These are phyloP conservation scores for Pangasius krempfi DNA, from an alignment of 2,797 vertebrate genomes.

Conservation along the genomic window DNA sequence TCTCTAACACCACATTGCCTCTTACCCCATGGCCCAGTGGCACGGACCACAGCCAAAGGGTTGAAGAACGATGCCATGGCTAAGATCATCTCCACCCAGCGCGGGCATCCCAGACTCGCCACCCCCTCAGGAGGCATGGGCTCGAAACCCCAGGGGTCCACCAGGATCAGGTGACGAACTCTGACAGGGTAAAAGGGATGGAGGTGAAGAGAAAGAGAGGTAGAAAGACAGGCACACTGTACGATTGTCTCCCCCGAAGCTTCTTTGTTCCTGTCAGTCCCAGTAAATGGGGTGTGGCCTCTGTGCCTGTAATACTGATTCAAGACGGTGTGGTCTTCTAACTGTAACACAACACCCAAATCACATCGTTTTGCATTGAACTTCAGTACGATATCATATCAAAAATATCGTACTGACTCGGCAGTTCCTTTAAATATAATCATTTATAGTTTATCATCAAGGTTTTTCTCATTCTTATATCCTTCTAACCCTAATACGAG, in stretches of 20 bases:
- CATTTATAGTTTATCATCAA: not conserved
- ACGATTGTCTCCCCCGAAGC: not conserved
- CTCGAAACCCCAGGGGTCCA: constrained; percentile 88
- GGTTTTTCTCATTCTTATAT: not conserved
- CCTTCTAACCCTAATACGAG: not conserved
- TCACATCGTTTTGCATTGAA: not conserved
- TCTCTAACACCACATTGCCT: not conserved
- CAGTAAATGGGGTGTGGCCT: not conserved
- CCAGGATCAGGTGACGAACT: constrained; percentile 88
- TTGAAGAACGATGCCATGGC: constrained; percentile 78
- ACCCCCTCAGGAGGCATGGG: constrained; percentile 55
- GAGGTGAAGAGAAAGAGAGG: not conserved
- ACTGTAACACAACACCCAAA: not conserved
- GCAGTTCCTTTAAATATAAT: too few species aligned
- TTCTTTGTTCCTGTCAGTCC: not conserved
- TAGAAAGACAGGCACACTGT: not conserved
- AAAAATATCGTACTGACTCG: not conserved
- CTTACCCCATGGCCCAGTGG: constrained; percentile 85
- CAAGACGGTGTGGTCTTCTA: not conserved
- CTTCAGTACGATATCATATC: not conserved
- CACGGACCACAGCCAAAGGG: constrained; percentile 85
- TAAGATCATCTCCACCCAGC: constrained; percentile 75
- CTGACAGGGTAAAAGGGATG: constrained; percentile 60
- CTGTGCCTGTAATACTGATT: too few species aligned
- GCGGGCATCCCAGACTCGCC: constrained; percentile 65